Conservation (phyloP, 2,797 vertebrate genomes). For the Anguilla obscura region DNA sequence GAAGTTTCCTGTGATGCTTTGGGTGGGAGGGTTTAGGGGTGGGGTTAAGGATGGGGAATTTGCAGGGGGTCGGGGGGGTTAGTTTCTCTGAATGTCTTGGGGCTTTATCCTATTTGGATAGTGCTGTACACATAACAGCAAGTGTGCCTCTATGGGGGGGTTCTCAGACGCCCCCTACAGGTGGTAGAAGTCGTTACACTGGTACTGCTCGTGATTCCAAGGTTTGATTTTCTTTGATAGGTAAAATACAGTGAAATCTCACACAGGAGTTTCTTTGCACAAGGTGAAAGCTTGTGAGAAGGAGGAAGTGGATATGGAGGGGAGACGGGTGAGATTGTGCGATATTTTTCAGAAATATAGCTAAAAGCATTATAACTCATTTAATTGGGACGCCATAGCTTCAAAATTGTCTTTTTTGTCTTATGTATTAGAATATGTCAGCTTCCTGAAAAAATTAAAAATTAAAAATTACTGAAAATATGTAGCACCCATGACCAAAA, state of each 20-base stretch:
- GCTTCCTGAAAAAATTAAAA: conserved; percentile 53
- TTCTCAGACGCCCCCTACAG: background rate
- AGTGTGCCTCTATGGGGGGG: background rate
- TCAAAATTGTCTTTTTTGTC: conserved; percentile 60
- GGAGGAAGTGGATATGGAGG: background rate
- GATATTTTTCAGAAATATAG: conserved; percentile 61
- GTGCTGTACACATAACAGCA: conserved; percentile 22
- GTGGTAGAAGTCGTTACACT: background rate
- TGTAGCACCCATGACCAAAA: conserved; percentile 72
- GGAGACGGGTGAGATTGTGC: background rate
- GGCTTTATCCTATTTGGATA: conserved; percentile 10
- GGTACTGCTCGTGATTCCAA: conserved; percentile 13
- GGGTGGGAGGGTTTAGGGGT: conserved; percentile 45
- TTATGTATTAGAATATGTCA: conserved; percentile 76
- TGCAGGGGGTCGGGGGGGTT: conserved; percentile 39
- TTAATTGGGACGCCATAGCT: conserved; percentile 61
- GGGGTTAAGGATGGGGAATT: conserved; percentile 24
- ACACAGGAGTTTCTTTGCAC: background rate
- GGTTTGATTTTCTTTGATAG: conserved; percentile 19
- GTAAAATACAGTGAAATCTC: conserved; percentile 22
- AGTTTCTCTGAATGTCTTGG: conserved; percentile 60
- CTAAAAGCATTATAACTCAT: conserved; percentile 62
- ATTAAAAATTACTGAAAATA: conserved; percentile 51
- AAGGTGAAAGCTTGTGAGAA: background rate
- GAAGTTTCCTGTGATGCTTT: conserved; percentile 68